Base-by-base conservation (phyloP, 2,113 vertebrate species). In the Albula goreensis region DNA sequence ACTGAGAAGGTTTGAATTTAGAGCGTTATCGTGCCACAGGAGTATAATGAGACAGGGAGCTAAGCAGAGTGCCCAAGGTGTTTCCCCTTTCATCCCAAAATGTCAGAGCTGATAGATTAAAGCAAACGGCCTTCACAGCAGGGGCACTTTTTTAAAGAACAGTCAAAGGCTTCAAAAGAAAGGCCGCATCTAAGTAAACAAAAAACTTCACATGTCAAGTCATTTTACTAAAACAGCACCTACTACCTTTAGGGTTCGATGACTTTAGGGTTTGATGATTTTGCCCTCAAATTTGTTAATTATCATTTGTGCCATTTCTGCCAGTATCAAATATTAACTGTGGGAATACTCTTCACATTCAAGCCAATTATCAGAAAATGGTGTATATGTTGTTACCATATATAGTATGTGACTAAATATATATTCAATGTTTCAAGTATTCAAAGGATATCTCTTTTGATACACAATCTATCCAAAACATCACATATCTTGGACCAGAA, bases 1-100 rank as follows among this genome's bases (percentile, higher is more conserved):
- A 78, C 41, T 2, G 70, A 78, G 22, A 57, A 19, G 8, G 78
- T 90, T 85, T 88, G 48, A 85, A 85, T 83, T 81, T 82, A 66
- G 79, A 57, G 60, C 7, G 9, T 82, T 53, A 86, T 63, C 49
- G 3, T 86, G 1, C 50, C 60, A 81, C 84, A 86, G 83, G 89
- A 49, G 15, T 78, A 25, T 87, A 57, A 78, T 85, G n/a, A 86
- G 56, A 83, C 81, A 15, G 31, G 31, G 25, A 49, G 52, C 86
- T 50, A 13, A 86, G 50, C 52, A 50, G 25, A 81, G 81, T 5
- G 52, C 50, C 50, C 7, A 70, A 48, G 78, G 77, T 50, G 49
- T 57, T 57, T 79, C 31, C 25, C 41, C 13, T 85, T 41, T 85
- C 74, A 70, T 85, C 51, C 56, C 17, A 17, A 52, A 85, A 60